phyloP scores from a whole-genome alignment of 2,888 invertebrate genomes.

The Hecatera dysodea region DNA sequence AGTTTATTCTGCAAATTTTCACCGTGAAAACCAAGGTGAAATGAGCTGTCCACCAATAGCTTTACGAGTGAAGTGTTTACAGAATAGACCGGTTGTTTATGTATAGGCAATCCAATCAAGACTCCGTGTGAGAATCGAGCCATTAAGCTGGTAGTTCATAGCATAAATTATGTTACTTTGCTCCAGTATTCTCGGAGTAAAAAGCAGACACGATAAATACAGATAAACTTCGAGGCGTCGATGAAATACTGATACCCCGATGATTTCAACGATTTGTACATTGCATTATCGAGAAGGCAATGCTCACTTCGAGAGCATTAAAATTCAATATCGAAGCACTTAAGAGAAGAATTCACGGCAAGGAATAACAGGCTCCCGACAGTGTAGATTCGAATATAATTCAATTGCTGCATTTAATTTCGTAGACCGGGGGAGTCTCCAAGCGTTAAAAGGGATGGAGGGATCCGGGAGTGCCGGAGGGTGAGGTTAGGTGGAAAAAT shows the following conservation, averaged over 20 bases:
- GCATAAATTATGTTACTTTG: no score
- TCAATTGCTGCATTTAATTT: conserved; percentile 85
- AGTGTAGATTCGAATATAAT: conserved; percentile 81
- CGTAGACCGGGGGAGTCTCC: conserved; percentile 74
- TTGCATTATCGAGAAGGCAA: conserved; percentile 42
- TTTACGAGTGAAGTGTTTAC: no score
- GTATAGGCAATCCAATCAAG: no score
- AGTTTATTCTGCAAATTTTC: neutral
- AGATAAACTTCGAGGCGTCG: no score
- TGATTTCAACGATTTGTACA: conserved; percentile 28
- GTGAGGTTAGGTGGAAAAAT: conserved; percentile 80
- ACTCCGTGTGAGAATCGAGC: no score
- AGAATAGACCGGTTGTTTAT: no score
- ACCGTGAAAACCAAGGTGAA: neutral
- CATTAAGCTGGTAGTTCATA: neutral
- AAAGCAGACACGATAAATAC: no score
- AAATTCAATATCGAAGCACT: conserved; percentile 71
- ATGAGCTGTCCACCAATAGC: no score
- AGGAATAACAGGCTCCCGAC: conserved; percentile 73
- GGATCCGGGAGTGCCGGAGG: conserved; percentile 72
- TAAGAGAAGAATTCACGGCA: conserved; percentile 63
- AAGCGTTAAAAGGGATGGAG: conserved; percentile 85
- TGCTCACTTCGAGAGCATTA: conserved; percentile 59
- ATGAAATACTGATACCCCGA: conserved; percentile 5
- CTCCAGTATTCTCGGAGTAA: no score